phyloP scores from a whole-genome alignment of 2,113 vertebrate species.

The Hypomesus transpacificus region DNA sequence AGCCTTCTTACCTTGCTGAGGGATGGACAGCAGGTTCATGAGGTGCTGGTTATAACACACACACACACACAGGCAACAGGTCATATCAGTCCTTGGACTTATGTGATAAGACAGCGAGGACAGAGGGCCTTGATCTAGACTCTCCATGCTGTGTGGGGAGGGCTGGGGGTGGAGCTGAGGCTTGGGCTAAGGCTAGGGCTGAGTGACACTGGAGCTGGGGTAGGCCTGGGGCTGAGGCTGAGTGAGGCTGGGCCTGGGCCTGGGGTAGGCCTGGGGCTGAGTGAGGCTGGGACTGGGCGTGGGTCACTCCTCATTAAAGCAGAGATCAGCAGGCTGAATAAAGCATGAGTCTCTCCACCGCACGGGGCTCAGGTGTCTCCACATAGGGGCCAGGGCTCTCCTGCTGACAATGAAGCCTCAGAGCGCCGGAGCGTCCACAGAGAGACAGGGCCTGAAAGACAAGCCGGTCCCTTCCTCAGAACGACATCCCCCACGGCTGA shows the following conservation, averaged over 20 bases:
- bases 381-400: conserved; percentile 14
- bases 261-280: conserved; percentile 2
- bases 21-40: conserved; percentile 9
- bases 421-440: too few species aligned
- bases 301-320: conserved; percentile 60
- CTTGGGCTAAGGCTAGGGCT: conserved; percentile 5
- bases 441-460: too few species aligned
- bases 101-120: background rate
- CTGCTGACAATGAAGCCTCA: background rate
- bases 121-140: background rate
- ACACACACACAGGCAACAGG: conserved; percentile 10
- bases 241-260: too few species aligned
- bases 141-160: background rate
- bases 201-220: too few species aligned
- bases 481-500: too few species aligned
- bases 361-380: conserved; percentile 58
- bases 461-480: too few species aligned
- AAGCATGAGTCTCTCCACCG: conserved; percentile 58
- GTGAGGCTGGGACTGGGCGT: conserved; percentile 1
- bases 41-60: background rate
- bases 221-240: background rate
- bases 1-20: background rate
- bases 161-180: background rate
- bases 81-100: background rate
- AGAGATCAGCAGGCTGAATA: conserved; percentile 66